A percentile compares a stretch with the other conserved stretches of the same genome.
Conservation (phyloP, 2,797 vertebrate genomes). For the Carduelis carduelis region DNA sequence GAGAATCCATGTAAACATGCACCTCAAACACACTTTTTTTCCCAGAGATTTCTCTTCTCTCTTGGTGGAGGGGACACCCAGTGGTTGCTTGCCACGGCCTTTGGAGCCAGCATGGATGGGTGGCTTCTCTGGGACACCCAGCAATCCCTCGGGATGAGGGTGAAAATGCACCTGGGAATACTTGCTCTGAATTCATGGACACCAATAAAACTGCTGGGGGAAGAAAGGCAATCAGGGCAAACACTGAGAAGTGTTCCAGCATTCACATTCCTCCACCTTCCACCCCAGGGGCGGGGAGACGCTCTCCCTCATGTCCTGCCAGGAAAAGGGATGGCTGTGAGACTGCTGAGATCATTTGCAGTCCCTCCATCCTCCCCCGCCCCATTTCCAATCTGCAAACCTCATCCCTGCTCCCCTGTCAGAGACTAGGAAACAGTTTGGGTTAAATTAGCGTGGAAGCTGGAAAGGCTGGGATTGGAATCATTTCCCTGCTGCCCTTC, state of each 20-base stretch:
- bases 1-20: rapidly evolving
- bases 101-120: neutral
- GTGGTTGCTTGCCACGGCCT: neutral
- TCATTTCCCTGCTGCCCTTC: neutral
- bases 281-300: neutral
- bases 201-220: neutral
- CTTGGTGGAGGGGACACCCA: neutral
- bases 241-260: neutral
- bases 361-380: neutral
- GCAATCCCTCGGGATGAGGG: neutral
- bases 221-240: constrained; percentile 22
- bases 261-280: neutral
- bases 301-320: constrained; percentile 1
- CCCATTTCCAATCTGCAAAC: constrained; percentile 69
- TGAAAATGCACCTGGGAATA: neutral
- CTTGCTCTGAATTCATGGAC: neutral
- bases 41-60: neutral
- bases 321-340: constrained; percentile 54
- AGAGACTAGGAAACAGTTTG: constrained; percentile 69
- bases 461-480: constrained; percentile 59
- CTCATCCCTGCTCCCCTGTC: constrained; percentile 70
- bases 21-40: neutral
- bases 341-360: constrained; percentile 63
- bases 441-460: constrained; percentile 75
- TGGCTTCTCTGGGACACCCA: neutral